Conservation (phyloP, 2,113 vertebrate genomes). For the Hirundichthys speculiger region DNA sequence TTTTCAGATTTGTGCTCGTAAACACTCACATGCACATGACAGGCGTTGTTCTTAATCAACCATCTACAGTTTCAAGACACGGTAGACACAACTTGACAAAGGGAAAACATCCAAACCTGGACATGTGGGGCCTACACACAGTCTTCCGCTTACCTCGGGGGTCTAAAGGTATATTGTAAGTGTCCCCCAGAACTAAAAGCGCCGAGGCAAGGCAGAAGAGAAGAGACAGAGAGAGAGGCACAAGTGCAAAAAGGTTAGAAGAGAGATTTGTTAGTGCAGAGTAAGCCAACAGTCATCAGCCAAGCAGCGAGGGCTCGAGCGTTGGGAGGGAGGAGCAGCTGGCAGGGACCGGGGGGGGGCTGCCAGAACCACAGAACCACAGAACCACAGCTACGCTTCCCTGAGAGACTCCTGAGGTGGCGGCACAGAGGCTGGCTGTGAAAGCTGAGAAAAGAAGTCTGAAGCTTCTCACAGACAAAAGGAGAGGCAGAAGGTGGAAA, state of each 20-base stretch:
- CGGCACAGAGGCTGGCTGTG: neutral
- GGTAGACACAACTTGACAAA: neutral
- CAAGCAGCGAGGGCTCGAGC: conserved; percentile 46
- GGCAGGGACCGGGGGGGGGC: neutral
- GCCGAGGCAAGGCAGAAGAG: conserved; percentile 82
- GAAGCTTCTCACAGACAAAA: too few relatives aligned
- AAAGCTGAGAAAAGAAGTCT: too few relatives aligned
- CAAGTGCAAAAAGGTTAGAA: conserved; percentile 92
- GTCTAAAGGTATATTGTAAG: conserved; percentile 99
- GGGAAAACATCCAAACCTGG: neutral
- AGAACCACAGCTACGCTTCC: neutral
- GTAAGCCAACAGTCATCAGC: conserved; percentile 52
- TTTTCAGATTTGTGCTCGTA: too few relatives aligned
- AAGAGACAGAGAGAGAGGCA: conserved; percentile 78
- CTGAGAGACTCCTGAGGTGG: neutral
- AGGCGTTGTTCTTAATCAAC: neutral
- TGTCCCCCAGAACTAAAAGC: conserved; percentile 97
- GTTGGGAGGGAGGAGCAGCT: neutral
- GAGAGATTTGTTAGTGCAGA: conserved; percentile 80
- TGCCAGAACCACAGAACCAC: too few relatives aligned
- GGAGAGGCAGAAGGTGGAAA: too few relatives aligned
- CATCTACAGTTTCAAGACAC: neutral
- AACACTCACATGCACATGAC: conserved; percentile 1
- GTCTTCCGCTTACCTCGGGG: conserved; percentile 94
- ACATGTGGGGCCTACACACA: conserved; percentile 11